phyloP scores from a whole-genome alignment of 1,140 invertebrate species.

The Melanaphis sacchari region DNA sequence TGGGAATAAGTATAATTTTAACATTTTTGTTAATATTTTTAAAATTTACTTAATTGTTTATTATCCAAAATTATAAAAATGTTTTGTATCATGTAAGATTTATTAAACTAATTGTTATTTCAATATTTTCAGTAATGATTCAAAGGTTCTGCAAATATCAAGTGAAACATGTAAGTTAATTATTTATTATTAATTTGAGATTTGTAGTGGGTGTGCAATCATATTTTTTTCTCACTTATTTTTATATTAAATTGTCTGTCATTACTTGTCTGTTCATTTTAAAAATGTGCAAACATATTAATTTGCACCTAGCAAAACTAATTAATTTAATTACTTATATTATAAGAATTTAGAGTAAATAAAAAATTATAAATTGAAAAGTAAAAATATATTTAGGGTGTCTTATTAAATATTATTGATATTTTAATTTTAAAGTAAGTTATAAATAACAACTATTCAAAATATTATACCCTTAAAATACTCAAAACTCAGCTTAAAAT shows the following conservation, averaged over 20 bases:
- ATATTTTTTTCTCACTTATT: background rate
- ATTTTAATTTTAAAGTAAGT: no score
- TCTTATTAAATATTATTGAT: no score
- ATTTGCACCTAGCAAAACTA: no score
- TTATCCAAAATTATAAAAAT: background rate
- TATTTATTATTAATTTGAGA: background rate
- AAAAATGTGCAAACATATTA: background rate
- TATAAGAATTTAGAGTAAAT: no score
- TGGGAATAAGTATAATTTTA: background rate
- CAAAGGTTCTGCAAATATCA: background rate
- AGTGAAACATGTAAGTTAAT: slow-evolving; percentile 37
- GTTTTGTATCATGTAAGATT: background rate
- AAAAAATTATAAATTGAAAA: no score
- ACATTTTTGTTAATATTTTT: background rate
- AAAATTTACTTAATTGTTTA: background rate
- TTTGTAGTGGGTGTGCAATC: background rate
- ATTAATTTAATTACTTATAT: no score
- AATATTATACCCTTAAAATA: background rate
- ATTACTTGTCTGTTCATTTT: background rate
- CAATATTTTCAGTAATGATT: slow-evolving; percentile 48
- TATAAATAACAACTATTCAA: no score
- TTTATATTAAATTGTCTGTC: background rate
- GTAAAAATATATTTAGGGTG: no score
- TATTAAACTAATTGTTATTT: background rate
- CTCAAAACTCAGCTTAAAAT: background rate